phyloP scores from a whole-genome alignment of 2,888 invertebrate species.

The Magallana nippona region DNA sequence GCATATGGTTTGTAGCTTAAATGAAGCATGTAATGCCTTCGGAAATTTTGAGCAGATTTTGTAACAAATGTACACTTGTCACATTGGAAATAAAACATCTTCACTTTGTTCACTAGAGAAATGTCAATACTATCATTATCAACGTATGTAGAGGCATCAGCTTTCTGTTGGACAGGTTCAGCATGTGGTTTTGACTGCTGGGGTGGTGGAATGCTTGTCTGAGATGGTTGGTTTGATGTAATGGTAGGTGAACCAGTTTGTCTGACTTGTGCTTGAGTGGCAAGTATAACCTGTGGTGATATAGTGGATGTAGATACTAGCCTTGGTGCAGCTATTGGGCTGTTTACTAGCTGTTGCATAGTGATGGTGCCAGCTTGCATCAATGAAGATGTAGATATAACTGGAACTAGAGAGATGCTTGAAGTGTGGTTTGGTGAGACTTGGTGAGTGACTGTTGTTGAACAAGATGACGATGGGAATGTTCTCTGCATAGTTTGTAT shows the following conservation, averaged over 20 bases:
- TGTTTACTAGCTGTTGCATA: conserved; percentile 8
- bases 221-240: not conserved
- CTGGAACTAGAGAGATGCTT: not conserved
- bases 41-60: conserved; percentile 38
- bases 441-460: not conserved
- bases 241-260: not conserved
- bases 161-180: conserved; percentile 14
- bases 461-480: not conserved
- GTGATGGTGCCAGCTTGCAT: not conserved
- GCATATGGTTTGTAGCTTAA: conserved; percentile 37
- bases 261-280: not conserved
- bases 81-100: conserved; percentile 32
- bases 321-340: not conserved
- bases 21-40: conserved; percentile 39
- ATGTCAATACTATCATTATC: conserved; percentile 8
- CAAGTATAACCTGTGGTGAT: not conserved
- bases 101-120: not conserved
- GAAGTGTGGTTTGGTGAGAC: not conserved
- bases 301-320: not conserved
- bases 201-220: not conserved
- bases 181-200: conserved; percentile 5
- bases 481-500: not conserved
- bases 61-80: conserved; percentile 35
- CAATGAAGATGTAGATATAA: not conserved
- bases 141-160: conserved; percentile 20